A percentile compares a stretch with the other conserved stretches of the same genome.
Evolutionary conservation across 1,140 invertebrate genomes (phyloP).

Genomic region (Drosophila sproati): DNA sequence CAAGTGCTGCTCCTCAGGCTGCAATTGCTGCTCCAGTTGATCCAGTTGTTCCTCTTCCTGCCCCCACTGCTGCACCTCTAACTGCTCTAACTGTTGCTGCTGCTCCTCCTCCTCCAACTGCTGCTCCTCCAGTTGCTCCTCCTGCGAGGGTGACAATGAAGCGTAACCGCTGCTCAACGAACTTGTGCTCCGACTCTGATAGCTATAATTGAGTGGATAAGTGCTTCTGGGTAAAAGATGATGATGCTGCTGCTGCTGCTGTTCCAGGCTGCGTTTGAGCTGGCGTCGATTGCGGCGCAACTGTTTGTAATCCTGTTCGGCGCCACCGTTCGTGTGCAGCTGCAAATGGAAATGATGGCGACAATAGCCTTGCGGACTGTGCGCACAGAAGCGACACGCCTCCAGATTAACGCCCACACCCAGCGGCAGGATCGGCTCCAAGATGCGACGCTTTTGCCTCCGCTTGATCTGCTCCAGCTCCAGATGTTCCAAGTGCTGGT

Average conservation of each 20-base stretch:
- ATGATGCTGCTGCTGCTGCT: conserved; percentile 60
- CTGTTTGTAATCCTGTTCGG: conserved; percentile 64
- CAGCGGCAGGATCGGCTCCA: conserved; percentile 62
- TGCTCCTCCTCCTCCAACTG: conserved; percentile 5
- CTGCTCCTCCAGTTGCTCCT: conserved; percentile 19
- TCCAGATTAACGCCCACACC: conserved; percentile 61
- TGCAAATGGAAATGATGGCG: conserved; percentile 81
- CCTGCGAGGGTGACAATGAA: conserved; percentile 28
- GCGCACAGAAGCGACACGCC: conserved; percentile 80
- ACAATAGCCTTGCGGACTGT: conserved; percentile 81
- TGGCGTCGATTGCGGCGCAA: conserved; percentile 64
- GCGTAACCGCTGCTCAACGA: conserved; percentile 69
- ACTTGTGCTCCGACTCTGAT: conserved; percentile 50
- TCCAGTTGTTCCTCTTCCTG: background rate
- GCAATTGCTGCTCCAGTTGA: background rate
- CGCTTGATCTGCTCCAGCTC: conserved; percentile 65
- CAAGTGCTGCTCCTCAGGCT: conserved; percentile 3
- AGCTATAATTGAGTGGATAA: conserved; percentile 42
- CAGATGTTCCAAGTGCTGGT: conserved; percentile 66
- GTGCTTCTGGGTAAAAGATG: conserved; percentile 1
- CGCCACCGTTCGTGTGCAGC: conserved; percentile 47
- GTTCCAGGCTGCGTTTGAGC: conserved; percentile 67
- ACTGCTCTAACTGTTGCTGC: conserved; percentile 1
- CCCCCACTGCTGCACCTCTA: background rate
- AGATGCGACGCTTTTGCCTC: conserved; percentile 60